phyloP scores from a whole-genome alignment of 2,888 invertebrate species.

The Tanytarsus gracilentus region DNA sequence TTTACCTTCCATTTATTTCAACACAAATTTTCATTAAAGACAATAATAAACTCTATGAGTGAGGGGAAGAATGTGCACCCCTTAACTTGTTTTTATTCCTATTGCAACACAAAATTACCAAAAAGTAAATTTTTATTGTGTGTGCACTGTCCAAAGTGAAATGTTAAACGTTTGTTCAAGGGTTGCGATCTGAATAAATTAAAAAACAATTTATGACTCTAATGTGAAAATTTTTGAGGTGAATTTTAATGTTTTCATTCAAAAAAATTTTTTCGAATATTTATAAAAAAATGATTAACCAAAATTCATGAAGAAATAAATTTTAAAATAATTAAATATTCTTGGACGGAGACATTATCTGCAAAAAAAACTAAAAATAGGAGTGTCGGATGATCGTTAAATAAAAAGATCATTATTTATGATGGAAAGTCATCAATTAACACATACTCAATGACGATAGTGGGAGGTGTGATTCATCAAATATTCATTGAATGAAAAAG shows the following conservation, averaged over 20 bases:
- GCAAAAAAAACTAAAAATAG: too few relatives aligned
- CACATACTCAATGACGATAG: not conserved
- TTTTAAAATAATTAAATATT: too few relatives aligned
- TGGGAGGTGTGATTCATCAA: slow-evolving; percentile 9
- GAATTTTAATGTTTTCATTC: too few relatives aligned
- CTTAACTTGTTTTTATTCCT: not conserved
- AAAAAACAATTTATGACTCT: slow-evolving; percentile 19
- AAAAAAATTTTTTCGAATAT: too few relatives aligned
- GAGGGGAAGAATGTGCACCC: not conserved
- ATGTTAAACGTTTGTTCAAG: not conserved
- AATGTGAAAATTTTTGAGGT: too few relatives aligned
- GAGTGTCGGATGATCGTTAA: too few relatives aligned
- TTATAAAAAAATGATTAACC: too few relatives aligned
- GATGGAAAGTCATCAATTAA: slow-evolving; percentile 15
- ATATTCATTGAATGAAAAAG: not conserved
- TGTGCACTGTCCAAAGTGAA: slow-evolving; percentile 20
- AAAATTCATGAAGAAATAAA: too few relatives aligned
- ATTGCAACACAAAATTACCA: not conserved
- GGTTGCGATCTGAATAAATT: slow-evolving; percentile 26
- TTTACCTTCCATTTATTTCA: slow-evolving; percentile 18
- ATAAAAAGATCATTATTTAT: too few relatives aligned
- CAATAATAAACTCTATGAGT: not conserved
- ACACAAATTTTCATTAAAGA: slow-evolving; percentile 6
- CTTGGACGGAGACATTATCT: too few relatives aligned
- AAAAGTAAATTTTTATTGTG: too few relatives aligned